phyloP scores from a whole-genome alignment of 2,113 vertebrate genomes.

The Protobothrops flavoviridis region DNA sequence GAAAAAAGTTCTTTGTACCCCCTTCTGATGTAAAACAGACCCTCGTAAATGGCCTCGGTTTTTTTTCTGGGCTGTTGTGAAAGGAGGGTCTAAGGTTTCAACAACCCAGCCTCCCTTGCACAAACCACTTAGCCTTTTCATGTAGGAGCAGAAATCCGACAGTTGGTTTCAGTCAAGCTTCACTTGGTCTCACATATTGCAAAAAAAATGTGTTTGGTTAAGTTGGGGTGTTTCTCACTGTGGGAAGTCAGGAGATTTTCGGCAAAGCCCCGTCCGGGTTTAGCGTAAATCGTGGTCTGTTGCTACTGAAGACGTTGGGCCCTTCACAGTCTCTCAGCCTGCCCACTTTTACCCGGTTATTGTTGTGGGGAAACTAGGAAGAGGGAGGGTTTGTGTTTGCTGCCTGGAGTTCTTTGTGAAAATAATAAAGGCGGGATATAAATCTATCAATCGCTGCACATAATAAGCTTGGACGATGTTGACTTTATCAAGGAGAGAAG shows the following conservation, averaged over 20 bases:
- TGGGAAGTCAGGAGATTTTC: not conserved
- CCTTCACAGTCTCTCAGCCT: no score
- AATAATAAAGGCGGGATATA: no score
- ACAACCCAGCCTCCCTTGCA: conserved; percentile 50
- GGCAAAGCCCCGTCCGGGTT: not conserved
- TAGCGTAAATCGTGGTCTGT: no score
- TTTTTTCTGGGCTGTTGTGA: conserved; percentile 50
- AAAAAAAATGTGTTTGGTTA: not conserved
- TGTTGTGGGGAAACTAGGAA: no score
- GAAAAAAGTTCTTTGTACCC: conserved; percentile 37
- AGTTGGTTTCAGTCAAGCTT: conserved; percentile 36
- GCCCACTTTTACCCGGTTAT: no score
- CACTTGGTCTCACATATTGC: not conserved
- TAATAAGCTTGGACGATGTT: no score
- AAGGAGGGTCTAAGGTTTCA: conserved; percentile 59
- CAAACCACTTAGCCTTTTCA: conserved; percentile 46
- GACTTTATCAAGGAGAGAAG: no score
- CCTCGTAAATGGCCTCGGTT: conserved; percentile 42
- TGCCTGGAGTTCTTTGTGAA: no score
- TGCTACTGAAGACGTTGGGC: no score
- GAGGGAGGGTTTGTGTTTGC: no score
- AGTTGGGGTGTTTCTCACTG: no score
- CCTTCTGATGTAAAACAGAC: conserved; percentile 58
- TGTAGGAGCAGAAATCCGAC: conserved; percentile 40
- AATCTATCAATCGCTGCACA: no score